Percentiles rank a stretch among this genome's conserved stretches.
Evolutionary conservation across 1,140 invertebrate species (phyloP).

Genomic region (Microplitis mediator): DNA sequence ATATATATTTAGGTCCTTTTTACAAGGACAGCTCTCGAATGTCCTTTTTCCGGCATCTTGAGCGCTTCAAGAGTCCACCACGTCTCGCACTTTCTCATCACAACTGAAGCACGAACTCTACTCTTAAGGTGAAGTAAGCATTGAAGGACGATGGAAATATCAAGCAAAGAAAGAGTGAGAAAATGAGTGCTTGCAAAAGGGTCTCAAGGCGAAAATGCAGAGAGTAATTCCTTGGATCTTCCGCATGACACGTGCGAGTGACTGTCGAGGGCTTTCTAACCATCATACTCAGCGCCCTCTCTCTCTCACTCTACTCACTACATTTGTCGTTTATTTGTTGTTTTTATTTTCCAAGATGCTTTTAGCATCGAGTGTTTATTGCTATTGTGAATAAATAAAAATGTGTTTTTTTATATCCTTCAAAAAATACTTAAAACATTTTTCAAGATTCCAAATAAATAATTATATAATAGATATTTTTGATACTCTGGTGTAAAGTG

Average conservation of each 20-base stretch:
- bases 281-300: not conserved
- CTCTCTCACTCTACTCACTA: not conserved
- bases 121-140: not conserved
- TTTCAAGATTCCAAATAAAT: no score
- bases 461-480: no score
- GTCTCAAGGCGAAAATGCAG: conserved; percentile 15
- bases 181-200: conserved; percentile 4
- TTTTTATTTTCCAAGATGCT: not conserved
- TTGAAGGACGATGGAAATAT: not conserved
- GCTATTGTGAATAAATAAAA: no score
- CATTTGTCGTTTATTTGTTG: not conserved
- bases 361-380: no score
- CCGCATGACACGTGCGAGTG: conserved; percentile 25
- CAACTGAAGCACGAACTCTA: not conserved
- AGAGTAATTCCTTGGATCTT: conserved; percentile 25
- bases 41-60: not conserved
- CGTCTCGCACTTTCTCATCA: not conserved
- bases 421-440: no score
- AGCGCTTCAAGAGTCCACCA: not conserved
- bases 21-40: not conserved
- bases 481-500: no score
- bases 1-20: not conserved
- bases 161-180: not conserved
- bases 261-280: conserved; percentile 18
- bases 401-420: no score